Percentiles rank a stretch among this genome's conserved stretches.
phyloP scores from a whole-genome alignment of 2,797 vertebrate genomes.

The Sebastes nivosus region DNA sequence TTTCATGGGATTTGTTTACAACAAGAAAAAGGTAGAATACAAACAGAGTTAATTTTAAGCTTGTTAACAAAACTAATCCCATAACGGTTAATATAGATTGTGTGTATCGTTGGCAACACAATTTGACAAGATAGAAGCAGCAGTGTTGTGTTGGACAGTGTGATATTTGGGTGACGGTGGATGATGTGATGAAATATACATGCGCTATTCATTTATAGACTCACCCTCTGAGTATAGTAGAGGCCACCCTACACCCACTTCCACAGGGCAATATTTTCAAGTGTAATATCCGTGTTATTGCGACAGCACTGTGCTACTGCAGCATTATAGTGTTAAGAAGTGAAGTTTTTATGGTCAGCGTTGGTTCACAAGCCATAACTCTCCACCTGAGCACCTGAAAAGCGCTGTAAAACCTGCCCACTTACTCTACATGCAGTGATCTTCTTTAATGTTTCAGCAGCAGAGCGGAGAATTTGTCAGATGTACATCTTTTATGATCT shows the following conservation, averaged over 20 bases:
- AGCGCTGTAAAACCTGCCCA: constrained; percentile 23
- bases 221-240: not conserved
- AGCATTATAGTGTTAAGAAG: constrained; percentile 41
- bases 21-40: not conserved
- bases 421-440: constrained; percentile 6
- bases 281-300: constrained; percentile 16
- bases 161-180: not conserved
- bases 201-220: not conserved
- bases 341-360: constrained; percentile 36
- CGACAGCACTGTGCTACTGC: constrained; percentile 5
- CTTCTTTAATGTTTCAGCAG: constrained; percentile 47
- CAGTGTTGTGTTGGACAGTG: not conserved
- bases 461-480: constrained; percentile 36
- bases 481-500: constrained; percentile 52
- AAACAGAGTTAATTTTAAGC: not conserved
- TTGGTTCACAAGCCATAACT: constrained; percentile 25
- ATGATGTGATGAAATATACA: not conserved
- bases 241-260: not conserved
- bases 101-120: not conserved
- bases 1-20: not conserved
- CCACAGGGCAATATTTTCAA: constrained; percentile 14
- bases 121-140: not conserved
- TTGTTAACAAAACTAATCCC: not conserved
- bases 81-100: not conserved
- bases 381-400: constrained; percentile 21